A percentile compares a stretch with the other conserved stretches of the same genome.
phyloP scores from a whole-genome alignment of 2,797 vertebrate genomes.

The Alauda arvensis region DNA sequence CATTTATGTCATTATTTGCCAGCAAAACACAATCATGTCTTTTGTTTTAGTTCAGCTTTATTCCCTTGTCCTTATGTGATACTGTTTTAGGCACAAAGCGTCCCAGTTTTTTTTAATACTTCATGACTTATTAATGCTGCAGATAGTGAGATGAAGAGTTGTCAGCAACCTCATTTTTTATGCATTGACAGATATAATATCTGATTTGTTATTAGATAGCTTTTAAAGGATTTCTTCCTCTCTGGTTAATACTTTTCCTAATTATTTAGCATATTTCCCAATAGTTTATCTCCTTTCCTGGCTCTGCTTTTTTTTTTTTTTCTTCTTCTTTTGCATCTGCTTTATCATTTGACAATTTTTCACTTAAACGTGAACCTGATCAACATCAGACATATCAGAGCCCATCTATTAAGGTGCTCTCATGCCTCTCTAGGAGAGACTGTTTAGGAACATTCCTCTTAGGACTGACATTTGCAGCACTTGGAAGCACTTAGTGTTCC shows the following conservation, averaged over 20 bases:
- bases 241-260: neutral
- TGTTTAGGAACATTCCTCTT: neutral
- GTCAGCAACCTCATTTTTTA: constrained; percentile 55
- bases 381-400: neutral
- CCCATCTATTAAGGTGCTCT: neutral
- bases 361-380: neutral
- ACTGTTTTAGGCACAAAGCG: constrained; percentile 44
- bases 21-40: constrained; percentile 12
- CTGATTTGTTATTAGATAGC: constrained; percentile 53
- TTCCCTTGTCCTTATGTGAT: constrained; percentile 52
- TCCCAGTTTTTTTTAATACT: constrained; percentile 57
- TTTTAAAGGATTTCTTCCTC: constrained; percentile 43
- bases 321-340: neutral
- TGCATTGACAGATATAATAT: constrained; percentile 63
- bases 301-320: neutral
- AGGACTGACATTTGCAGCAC: neutral
- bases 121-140: constrained; percentile 71
- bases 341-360: neutral
- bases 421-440: neutral
- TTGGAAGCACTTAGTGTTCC: neutral
- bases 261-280: constrained; percentile 16
- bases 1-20: constrained; percentile 22
- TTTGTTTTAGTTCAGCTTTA: constrained; percentile 63
- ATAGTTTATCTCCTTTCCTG: constrained; percentile 18
- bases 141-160: constrained; percentile 56